Evolutionary conservation across 2,888 invertebrate species (phyloP), one percentile per base, ranked within the genome.

Genomic region (Oscheius sp.): DNA sequence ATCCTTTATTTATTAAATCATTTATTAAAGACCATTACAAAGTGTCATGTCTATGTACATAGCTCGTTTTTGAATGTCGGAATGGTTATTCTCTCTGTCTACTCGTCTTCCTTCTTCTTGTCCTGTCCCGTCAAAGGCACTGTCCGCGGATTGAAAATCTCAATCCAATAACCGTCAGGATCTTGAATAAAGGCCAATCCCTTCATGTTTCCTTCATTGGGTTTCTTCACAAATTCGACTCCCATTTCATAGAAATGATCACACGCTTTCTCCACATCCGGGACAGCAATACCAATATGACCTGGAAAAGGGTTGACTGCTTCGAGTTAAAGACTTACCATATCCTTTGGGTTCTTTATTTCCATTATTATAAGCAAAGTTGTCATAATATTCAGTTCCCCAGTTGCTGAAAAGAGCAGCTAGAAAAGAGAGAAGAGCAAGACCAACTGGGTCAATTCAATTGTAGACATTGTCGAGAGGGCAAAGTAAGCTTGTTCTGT

Each of bases 141-240:
- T 23, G 79, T 80, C 46, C 72, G 77, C 21, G 89, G 87, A 78
- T 90, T 93, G 86, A 95, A 92, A 75, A 95, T 94, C 89, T 96
- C 96, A 86, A 96, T 95, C 95, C 95, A 95, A 88, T 96, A 96
- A 9, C 95, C 96, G 89, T 96, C 96, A 0, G 96, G 96, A 89
- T 96, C 96, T 27, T 94, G 93, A 74, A 96, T 94, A 89, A 96
- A 96, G 1, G 96, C 96, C 59, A 96, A 90, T 0, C 95, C 95
- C 59, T 86, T 86, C 86, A 86, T 86, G 6, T 61, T 41, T 7
- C 92, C 92, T 84, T 95, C 96, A 85, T 93, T 92, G 0, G 95
- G 95, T 80, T 92, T 93, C 89, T 96, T 97, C 1, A 95, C 91
- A 89, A 96, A 97, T 76, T 94, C 93, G 3, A 96, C 95, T 0